These are phyloP conservation scores for Streptopelia turtur DNA, from an alignment of 2,797 vertebrate genomes.

Conservation along the genomic window DNA sequence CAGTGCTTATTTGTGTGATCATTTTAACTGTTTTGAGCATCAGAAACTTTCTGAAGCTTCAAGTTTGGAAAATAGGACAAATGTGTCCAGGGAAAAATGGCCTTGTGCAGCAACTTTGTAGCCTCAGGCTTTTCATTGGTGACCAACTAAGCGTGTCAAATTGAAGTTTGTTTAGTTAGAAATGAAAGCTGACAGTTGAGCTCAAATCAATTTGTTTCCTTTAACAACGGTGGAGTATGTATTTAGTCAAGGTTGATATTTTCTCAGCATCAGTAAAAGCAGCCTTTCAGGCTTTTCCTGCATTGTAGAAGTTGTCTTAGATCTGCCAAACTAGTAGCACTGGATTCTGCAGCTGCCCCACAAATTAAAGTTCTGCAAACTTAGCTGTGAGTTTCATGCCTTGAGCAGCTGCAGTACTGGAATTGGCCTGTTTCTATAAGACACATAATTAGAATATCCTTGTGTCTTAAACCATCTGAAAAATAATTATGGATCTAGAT, in stretches of 20 bases:
- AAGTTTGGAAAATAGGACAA: background rate
- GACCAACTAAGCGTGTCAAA: background rate
- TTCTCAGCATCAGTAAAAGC: constrained; percentile 42
- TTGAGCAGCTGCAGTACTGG: background rate
- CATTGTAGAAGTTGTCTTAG: background rate
- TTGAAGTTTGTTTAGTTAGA: constrained; percentile 9
- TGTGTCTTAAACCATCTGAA: constrained; percentile 1
- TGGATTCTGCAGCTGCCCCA: constrained; percentile 45
- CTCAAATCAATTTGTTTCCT: constrained; percentile 21
- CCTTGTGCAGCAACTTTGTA: background rate
- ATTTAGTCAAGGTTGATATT: constrained; percentile 24
- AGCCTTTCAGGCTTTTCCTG: constrained; percentile 63
- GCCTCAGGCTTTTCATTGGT: background rate
- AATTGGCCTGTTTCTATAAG: constrained; percentile 27
- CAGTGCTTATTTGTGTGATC: background rate
- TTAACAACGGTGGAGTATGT: constrained; percentile 18
- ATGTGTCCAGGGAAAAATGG: background rate
- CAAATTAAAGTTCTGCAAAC: constrained; percentile 24
- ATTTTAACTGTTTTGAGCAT: background rate
- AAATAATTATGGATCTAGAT: background rate
- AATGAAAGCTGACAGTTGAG: background rate
- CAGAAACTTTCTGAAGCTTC: background rate
- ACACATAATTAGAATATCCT: constrained; percentile 1
- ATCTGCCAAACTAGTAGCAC: constrained; percentile 38
- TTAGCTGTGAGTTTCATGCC: constrained; percentile 20